phyloP scores from a whole-genome alignment of 2,888 invertebrate genomes.

The Drosophila robusta region DNA sequence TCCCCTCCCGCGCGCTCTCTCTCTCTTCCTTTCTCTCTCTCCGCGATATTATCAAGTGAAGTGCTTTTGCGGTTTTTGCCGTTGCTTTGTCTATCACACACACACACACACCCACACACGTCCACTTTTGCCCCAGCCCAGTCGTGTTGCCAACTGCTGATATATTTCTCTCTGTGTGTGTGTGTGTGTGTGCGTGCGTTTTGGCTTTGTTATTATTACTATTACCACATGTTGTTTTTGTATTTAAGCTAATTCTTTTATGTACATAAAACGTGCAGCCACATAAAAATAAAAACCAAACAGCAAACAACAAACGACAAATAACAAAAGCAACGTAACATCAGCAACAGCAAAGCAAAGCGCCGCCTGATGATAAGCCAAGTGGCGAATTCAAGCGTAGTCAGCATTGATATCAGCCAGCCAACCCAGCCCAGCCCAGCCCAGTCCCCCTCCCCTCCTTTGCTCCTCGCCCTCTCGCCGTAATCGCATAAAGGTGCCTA shows the following conservation, averaged over 20 bases:
- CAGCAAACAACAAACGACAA: conserved; percentile 67
- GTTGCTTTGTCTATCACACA: conserved; percentile 65
- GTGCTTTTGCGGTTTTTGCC: conserved; percentile 73
- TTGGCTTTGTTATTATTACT: conserved; percentile 78
- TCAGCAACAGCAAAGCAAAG: conserved; percentile 24
- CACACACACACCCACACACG: conserved; percentile 6
- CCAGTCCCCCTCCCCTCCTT: not conserved
- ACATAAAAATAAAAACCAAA: conserved; percentile 76
- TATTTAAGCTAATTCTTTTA: conserved; percentile 80
- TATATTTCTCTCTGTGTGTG: conserved; percentile 32
- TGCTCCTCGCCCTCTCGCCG: conserved; percentile 12
- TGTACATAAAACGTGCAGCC: conserved; percentile 77
- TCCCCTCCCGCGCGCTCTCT: not conserved
- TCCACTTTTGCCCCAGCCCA: not conserved
- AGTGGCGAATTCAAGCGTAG: conserved; percentile 79
- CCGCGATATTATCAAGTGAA: conserved; percentile 77
- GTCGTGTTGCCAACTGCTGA: conserved; percentile 24
- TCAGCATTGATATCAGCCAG: conserved; percentile 72
- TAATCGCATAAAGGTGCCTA: conserved; percentile 70
- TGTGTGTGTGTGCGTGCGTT: conserved; percentile 58
- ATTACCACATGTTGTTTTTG: conserved; percentile 80
- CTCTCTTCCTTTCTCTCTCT: conserved; percentile 1
- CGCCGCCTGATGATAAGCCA: conserved; percentile 69
- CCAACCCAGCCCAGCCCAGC: not conserved
- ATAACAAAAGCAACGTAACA: conserved; percentile 55